Evolutionary conservation across 64 coral and sea anemone species (phyloP), one percentile per base, ranked within the genome.

Genomic region (Montipora capricornis): DNA sequence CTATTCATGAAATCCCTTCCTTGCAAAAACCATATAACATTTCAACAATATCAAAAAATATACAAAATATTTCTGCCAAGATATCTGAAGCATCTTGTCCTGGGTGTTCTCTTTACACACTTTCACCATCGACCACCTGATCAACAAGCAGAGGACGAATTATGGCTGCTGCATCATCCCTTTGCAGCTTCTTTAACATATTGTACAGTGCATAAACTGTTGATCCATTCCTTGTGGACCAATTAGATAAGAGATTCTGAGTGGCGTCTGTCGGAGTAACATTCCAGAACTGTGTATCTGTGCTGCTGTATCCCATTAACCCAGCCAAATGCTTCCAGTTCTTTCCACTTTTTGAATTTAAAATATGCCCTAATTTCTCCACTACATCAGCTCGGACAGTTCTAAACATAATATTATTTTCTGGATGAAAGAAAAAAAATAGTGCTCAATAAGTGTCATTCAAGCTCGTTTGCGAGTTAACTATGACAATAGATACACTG

Each of bases 261-360:
- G 77, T 67, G 12, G 89, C 74, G 24, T 79, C 61, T 0, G 1
- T 17, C 22, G 74, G 74, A 0, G 13, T 49, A 5, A 90, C 13
- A 1, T 90, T 47, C 51, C 78, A 79, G 47, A 49, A 49, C 9
- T 67, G 24, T 19, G 59, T 90, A 10, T 80, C 14, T 0, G 20
- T 45, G 5, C 20, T 62, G 2, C 16, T 49, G 15, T 78, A 90
- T 2, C 59, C 44, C 74, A 90, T 59, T 5, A 51, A 0, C 7
- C 75, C 74, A 7, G 89, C 89, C 29, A 90, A 15, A 8, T 52
- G 6, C 58, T 48, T 90, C 60, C 78, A 90, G 14, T 90, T 81
- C 4, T 50, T 90, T 3, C 74, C 52, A 11, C 4, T 9, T 1
- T 37, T 12, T 48, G 76, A 5, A 81, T 90, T 90, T 0, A 90